Conservation (phyloP, 2,888 invertebrate species). For the Plagodis dolabraria region DNA sequence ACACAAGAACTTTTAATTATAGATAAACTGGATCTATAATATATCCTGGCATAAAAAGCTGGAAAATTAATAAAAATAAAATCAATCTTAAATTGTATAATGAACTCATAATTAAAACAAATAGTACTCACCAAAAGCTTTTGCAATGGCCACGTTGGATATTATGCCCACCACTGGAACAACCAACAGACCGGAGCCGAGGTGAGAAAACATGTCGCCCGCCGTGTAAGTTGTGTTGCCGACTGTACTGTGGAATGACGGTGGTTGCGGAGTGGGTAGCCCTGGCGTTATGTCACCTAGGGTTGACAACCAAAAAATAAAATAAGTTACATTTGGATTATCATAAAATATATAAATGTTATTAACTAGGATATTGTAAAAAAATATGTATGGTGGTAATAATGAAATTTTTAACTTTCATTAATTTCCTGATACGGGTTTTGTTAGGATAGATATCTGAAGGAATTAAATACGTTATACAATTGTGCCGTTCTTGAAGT, state of each 20-base stretch:
- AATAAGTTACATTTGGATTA: too few relatives aligned
- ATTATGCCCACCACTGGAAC: constrained; percentile 91
- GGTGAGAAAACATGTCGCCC: constrained; percentile 83
- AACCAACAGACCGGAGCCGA: constrained; percentile 88
- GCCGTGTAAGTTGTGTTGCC: constrained; percentile 81
- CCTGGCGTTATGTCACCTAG: constrained; percentile 86
- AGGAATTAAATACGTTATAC: too few relatives aligned
- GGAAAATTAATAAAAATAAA: background rate
- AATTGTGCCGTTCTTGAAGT: too few relatives aligned
- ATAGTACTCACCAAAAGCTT: constrained; percentile 89
- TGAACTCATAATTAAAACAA: background rate
- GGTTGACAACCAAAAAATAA: constrained; percentile 4
- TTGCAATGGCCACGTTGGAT: constrained; percentile 93
- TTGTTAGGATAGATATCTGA: too few relatives aligned
- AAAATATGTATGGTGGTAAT: too few relatives aligned
- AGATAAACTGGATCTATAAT: too few relatives aligned
- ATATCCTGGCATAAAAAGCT: too few relatives aligned
- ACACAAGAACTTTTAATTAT: too few relatives aligned
- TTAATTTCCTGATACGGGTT: too few relatives aligned
- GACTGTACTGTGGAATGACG: constrained; percentile 76
- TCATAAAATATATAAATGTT: too few relatives aligned
- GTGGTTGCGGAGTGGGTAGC: constrained; percentile 81
- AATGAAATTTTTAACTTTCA: too few relatives aligned
- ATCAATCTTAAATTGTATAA: background rate
- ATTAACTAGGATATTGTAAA: too few relatives aligned